Conservation (phyloP, 2,113 vertebrate species). For the Corythoichthys haematopterus region DNA sequence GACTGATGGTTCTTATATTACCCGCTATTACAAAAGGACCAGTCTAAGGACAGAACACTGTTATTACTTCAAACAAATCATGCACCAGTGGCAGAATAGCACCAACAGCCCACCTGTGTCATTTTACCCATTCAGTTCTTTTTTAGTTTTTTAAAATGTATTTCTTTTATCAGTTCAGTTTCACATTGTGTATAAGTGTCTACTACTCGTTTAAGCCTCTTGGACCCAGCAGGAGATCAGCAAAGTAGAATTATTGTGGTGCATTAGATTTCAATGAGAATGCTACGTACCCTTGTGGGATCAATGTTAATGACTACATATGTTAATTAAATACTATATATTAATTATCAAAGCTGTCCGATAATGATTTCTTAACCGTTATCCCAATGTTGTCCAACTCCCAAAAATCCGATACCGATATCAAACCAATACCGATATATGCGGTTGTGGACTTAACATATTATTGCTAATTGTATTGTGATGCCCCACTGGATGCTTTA, state of each 20-base stretch:
- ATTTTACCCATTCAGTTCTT: constrained; percentile 11
- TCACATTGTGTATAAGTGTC: constrained; percentile 39
- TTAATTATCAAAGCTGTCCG: too few relatives aligned
- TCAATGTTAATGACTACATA: too few relatives aligned
- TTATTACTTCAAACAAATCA: constrained; percentile 52
- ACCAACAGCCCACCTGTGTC: constrained; percentile 11
- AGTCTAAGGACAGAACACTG: constrained; percentile 45
- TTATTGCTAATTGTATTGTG: too few relatives aligned
- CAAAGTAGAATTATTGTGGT: constrained; percentile 27
- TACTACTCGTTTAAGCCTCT: constrained; percentile 40
- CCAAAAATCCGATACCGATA: too few relatives aligned
- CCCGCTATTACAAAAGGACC: constrained; percentile 34
- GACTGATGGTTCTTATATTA: constrained; percentile 31
- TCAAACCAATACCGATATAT: too few relatives aligned
- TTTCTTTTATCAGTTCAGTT: constrained; percentile 35
- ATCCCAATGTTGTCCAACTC: too few relatives aligned
- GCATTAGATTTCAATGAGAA: constrained; percentile 31
- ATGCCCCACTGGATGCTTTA: too few relatives aligned
- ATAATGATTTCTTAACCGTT: too few relatives aligned
- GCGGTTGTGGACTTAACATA: too few relatives aligned
- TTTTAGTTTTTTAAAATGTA: neutral
- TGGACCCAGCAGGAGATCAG: constrained; percentile 39
- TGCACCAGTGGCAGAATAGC: constrained; percentile 9
- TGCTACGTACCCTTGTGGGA: constrained; percentile 4
- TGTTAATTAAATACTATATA: too few relatives aligned